phyloP scores from a whole-genome alignment of 1,140 invertebrate genomes.

The Drosophila serrata region DNA sequence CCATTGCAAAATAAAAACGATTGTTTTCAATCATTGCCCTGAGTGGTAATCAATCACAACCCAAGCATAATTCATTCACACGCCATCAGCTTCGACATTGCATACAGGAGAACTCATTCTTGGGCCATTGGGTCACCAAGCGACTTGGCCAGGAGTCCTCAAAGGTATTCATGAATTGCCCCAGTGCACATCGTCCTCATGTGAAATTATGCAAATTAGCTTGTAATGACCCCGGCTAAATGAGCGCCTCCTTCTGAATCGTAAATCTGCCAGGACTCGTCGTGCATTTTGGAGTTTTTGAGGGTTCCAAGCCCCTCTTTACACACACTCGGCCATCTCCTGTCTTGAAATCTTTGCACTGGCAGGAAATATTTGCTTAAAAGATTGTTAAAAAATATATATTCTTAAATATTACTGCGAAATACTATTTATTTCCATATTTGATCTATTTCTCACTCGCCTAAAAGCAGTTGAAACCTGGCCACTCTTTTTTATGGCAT shows the following conservation, averaged over 20 bases:
- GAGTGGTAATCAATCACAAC: slow-evolving; percentile 25
- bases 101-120: slow-evolving; percentile 9
- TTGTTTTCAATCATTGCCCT: slow-evolving; percentile 7
- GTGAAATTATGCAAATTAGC: slow-evolving; percentile 35
- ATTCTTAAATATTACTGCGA: too few relatives aligned
- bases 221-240: slow-evolving; percentile 30
- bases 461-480: too few relatives aligned
- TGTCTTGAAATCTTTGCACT: neutral
- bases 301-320: neutral
- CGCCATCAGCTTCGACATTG: slow-evolving; percentile 21
- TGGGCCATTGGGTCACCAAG: slow-evolving; percentile 4
- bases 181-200: neutral
- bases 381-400: too few relatives aligned
- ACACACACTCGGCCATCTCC: neutral
- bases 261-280: slow-evolving; percentile 31
- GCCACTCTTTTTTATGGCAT: too few relatives aligned
- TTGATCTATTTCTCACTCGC: too few relatives aligned
- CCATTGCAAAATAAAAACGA: neutral
- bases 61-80: slow-evolving; percentile 39
- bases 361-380: neutral
- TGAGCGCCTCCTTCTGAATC: slow-evolving; percentile 46
- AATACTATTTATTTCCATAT: too few relatives aligned
- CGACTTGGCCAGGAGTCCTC: slow-evolving; percentile 1
- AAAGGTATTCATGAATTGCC: slow-evolving; percentile 29
- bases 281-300: slow-evolving; percentile 1